Base-by-base conservation (phyloP, 2,113 vertebrate species). In the Limnothrissa miodon region DNA sequence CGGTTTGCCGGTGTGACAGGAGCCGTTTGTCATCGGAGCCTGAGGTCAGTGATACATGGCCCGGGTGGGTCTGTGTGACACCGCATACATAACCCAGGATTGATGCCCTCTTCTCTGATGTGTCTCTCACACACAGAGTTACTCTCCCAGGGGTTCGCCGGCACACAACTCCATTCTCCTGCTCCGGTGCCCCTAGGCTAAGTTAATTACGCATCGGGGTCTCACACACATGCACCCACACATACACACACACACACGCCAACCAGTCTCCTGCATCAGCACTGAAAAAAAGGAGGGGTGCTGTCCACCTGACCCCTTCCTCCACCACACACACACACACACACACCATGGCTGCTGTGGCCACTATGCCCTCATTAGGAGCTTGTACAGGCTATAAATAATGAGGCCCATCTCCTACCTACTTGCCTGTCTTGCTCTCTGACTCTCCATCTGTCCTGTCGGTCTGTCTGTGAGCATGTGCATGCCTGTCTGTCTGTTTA, bases 81-180 rank as follows among this genome's bases (percentile, higher is more conserved):
- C 66, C 29, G 66, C 66, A 74, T 74, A 74, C 66, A 74, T 74
- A 74, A 74, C 66, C 10, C 66, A 74, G 25, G 66, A 74, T 74
- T 74, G 66, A 74, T 74, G 66, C 10, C 10, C 66, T 29, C 25
- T 4, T 74, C 66, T 74, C 66, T 74, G 66, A 74, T 74, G 66
- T 74, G 66, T 74, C 66, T 74, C 66, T 74, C 66, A 74, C 66
- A 74, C 66, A 74, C 66, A 13, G 66, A 74, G 66, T 74, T 36
- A 33, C 66, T 74, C 66, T 74, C 66, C 25, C 29, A 74, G 66
- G 66, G 36, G 66, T 36, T 11, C 29, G 66, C 66, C 19, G 25
- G 66, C 33, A 36, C 66, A 15, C 10, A 74, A 74, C 66, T 74
- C 66, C 29, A 29, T 74, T 33, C 66, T 36, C 13, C 66, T 33